phyloP scores from a whole-genome alignment of 2,797 vertebrate species.

The Gallinago solitaria region DNA sequence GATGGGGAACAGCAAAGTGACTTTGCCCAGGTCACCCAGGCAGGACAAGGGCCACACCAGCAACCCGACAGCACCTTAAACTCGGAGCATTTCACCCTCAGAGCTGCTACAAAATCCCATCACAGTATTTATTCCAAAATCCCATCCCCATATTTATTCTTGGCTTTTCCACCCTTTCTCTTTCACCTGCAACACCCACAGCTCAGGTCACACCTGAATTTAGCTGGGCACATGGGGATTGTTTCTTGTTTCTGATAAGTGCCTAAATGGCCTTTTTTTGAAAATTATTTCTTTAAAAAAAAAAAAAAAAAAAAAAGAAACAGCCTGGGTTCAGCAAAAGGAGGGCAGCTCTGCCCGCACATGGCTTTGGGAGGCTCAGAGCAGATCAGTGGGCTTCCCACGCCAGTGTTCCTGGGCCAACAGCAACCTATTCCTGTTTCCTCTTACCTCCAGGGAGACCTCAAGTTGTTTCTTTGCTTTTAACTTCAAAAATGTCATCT shows the following conservation, averaged over 20 bases:
- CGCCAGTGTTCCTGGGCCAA: rapidly evolving
- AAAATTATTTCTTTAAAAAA: neutral
- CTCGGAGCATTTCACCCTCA: neutral
- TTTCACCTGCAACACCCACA: neutral
- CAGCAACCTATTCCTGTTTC: neutral
- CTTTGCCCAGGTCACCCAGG: no score
- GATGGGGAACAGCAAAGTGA: neutral
- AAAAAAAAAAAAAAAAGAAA: neutral
- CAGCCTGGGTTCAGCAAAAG: neutral
- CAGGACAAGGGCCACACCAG: neutral
- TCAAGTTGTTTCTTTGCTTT: neutral
- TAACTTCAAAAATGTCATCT: neutral
- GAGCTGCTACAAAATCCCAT: neutral
- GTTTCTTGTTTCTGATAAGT: neutral
- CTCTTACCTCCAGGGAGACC: neutral
- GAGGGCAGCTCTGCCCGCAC: neutral
- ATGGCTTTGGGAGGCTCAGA: rapidly evolving
- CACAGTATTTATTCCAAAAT: neutral
- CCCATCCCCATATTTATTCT: neutral
- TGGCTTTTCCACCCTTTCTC: neutral
- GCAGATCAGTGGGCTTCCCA: neutral
- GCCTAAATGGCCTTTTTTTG: neutral
- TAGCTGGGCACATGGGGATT: rapidly evolving
- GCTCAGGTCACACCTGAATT: neutral
- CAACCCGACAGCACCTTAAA: neutral